Base-by-base conservation (phyloP, 1,140 invertebrate genomes). In the Pristionchus pacificus region DNA sequence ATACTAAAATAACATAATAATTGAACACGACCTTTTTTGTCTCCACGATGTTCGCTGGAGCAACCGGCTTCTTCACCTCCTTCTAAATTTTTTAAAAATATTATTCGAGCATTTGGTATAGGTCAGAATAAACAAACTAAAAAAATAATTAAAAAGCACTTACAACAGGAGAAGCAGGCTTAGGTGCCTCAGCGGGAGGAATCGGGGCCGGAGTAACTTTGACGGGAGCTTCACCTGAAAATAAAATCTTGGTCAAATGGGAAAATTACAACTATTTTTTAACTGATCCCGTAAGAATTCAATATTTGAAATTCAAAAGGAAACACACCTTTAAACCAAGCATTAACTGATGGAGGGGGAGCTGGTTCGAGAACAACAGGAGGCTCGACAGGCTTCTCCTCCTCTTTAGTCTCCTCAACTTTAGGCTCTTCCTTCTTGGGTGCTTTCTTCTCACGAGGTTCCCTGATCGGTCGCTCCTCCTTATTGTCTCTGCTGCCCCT, bases 321-420 rank as follows among this genome's bases (percentile, higher is more conserved):
- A 60, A 60, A 14, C 49, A 2, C 15, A 73, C 71, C 71, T 55
- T 68, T 76, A 68, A 76, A 76, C 75, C 75, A 76, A 24, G 75
- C 68, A 31, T 76, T 76, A 27, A 65, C 75, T 10, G 67, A 30
- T 25, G 75, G 75, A 2, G 75, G 60, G 1, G 75, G 75, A 55
- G 75, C 75, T 1, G 75, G 75, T 33, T 76, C 73, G 24, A 74
- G 55, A n/a, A 75, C 67, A 27, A 76, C 74, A 29, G 74, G 74
- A n/a, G 73, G 62, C 30, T 65, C 70, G 1, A 27, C 33, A 31
- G 33, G 63, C 59, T 60, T 64, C 1, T 33, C 24, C 28, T 49
- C 63, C n/a, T 38, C 60, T n/a, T 15, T 28, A n/a, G 68, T 65
- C 60, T 71, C 74, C 27, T 38, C 59, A 38, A 57, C 14, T 28